phyloP scores from a whole-genome alignment of 64 coral and sea anemone species.

The Anthopleura sola region DNA sequence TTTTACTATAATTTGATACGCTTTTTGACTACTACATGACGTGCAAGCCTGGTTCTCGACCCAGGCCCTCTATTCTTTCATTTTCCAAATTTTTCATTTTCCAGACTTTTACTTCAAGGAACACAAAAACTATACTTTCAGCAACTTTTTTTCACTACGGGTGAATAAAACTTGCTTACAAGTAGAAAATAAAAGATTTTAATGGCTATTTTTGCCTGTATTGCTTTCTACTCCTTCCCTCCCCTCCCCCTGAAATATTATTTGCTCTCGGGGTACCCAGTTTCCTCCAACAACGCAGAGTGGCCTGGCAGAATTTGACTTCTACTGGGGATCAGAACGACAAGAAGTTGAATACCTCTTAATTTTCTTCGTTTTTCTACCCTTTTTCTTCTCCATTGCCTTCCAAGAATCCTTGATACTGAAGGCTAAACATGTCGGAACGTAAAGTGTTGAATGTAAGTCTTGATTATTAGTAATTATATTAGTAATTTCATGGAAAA shows the following conservation, averaged over 20 bases:
- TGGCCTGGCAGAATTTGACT: not conserved
- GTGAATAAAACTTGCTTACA: not conserved
- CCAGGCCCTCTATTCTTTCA: not conserved
- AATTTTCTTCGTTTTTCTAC: not conserved
- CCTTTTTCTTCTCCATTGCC: not conserved
- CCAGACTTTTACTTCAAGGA: no score
- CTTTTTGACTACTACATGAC: not conserved
- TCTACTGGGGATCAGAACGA: not conserved
- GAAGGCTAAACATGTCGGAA: conserved; percentile 77
- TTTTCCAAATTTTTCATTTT: no score
- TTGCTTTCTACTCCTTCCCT: not conserved
- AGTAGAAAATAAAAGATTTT: not conserved
- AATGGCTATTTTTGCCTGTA: not conserved
- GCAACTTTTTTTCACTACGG: not conserved
- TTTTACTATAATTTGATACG: not conserved
- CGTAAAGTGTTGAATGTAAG: conserved; percentile 98
- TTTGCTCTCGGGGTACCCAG: not conserved
- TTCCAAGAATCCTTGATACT: not conserved
- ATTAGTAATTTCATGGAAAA: not conserved
- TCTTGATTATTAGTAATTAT: not conserved
- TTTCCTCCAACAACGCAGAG: not conserved
- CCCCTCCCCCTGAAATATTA: not conserved
- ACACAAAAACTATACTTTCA: not conserved
- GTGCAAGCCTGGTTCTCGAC: not conserved
- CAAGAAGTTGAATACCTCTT: not conserved